phyloP scores from a whole-genome alignment of 2,888 invertebrate genomes.

The Agriopis marginaria region DNA sequence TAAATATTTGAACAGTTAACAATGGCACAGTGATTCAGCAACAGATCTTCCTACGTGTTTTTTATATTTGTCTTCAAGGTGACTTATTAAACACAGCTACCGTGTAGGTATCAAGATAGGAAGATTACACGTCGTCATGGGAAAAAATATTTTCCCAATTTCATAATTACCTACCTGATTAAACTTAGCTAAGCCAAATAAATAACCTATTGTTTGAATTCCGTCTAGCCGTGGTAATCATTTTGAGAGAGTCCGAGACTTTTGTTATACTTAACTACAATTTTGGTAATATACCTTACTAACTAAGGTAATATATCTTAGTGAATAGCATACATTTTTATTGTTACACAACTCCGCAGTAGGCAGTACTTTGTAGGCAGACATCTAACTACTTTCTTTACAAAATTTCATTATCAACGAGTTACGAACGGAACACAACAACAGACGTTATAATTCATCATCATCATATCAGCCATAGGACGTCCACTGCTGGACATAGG shows the following conservation, averaged over 20 bases:
- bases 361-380: too few species aligned
- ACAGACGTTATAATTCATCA: too few species aligned
- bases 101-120: slow-evolving; percentile 11
- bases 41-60: neutral
- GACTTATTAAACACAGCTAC: slow-evolving; percentile 9
- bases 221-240: neutral
- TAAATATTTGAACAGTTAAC: neutral
- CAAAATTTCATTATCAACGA: too few species aligned
- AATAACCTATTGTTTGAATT: neutral
- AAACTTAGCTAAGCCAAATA: neutral
- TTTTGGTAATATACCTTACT: too few species aligned
- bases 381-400: too few species aligned
- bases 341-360: too few species aligned
- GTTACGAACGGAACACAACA: too few species aligned
- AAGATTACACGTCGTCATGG: slow-evolving; percentile 10
- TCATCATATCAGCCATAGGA: too few species aligned
- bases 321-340: too few species aligned
- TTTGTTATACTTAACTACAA: too few species aligned
- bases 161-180: neutral
- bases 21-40: neutral
- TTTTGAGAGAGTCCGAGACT: neutral
- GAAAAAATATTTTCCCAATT: slow-evolving; percentile 11
- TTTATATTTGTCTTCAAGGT: slow-evolving; percentile 1
- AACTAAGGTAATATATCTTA: too few species aligned
- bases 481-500: too few species aligned